These are phyloP conservation scores for Coelinius sp. DNA, from an alignment of 2,888 invertebrate species.

Conservation along the genomic window DNA sequence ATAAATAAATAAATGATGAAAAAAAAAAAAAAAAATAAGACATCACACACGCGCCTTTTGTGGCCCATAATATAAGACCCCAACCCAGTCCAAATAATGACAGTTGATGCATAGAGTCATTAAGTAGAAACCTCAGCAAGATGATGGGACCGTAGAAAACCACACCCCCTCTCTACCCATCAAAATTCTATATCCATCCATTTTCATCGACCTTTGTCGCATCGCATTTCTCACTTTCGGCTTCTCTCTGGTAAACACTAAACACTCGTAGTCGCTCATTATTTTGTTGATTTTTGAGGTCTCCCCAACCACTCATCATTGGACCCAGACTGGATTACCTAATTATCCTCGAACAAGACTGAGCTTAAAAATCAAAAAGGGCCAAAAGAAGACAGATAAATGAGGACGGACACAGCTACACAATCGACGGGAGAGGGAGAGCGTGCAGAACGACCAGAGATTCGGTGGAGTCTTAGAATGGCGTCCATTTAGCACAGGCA, in stretches of 20 bases:
- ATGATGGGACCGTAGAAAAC: conserved; percentile 22
- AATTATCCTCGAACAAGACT: conserved; percentile 20
- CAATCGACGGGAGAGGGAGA: background rate
- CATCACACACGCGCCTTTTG: conserved; percentile 37
- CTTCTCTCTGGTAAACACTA: background rate
- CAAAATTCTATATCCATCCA: conserved; percentile 36
- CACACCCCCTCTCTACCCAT: conserved; percentile 36
- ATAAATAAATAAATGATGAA: no score
- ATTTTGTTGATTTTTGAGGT: conserved; percentile 55
- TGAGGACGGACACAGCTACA: background rate
- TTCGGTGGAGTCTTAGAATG: conserved; percentile 34
- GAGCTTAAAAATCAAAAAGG: background rate
- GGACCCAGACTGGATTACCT: no score
- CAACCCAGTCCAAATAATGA: conserved; percentile 28
- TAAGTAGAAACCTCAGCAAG: conserved; percentile 50
- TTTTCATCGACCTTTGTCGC: conserved; percentile 34
- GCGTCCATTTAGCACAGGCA: conserved; percentile 47
- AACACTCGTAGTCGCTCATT: conserved; percentile 50
- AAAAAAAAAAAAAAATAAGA: background rate
- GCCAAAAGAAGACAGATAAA: background rate
- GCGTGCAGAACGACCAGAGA: conserved; percentile 37
- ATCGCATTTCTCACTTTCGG: conserved; percentile 14
- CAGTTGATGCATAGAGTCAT: conserved; percentile 62
- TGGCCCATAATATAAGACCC: conserved; percentile 10
- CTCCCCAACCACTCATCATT: background rate